phyloP scores from a whole-genome alignment of 2,797 vertebrate genomes.

The Erithacus rubecula region DNA sequence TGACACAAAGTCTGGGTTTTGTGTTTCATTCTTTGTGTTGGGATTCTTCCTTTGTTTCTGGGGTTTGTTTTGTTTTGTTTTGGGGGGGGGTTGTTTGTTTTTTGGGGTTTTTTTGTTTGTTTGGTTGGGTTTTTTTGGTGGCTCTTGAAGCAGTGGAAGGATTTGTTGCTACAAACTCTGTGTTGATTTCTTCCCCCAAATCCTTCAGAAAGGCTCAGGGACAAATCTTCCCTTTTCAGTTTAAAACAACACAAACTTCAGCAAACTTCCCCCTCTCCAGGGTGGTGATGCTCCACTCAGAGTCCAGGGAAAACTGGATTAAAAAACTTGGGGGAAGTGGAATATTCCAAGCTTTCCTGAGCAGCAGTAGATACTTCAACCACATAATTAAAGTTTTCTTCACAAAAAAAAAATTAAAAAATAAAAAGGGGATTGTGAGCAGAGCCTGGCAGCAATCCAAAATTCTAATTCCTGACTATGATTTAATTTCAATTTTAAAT shows the following conservation, averaged over 20 bases:
- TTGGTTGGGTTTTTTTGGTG: too few species aligned
- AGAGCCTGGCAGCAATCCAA: constrained; percentile 88
- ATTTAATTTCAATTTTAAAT: constrained; percentile 98
- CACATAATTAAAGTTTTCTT: constrained; percentile 88
- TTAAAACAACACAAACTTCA: neutral
- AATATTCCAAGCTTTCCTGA: constrained; percentile 55
- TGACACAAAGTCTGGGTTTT: neutral
- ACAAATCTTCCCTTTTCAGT: neutral
- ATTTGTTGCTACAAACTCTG: neutral
- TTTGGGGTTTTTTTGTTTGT: too few species aligned
- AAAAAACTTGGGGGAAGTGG: constrained; percentile 58
- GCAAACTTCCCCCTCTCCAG: neutral
- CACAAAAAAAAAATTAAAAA: constrained; percentile 80
- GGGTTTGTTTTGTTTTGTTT: too few species aligned
- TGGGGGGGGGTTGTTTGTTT: too few species aligned
- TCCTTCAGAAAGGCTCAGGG: neutral
- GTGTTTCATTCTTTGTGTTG: neutral
- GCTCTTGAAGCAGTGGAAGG: neutral
- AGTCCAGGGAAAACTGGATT: neutral
- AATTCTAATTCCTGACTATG: constrained; percentile 99
- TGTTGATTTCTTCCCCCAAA: neutral
- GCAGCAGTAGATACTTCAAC: constrained; percentile 73
- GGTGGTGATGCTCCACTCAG: neutral
- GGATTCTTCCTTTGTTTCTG: neutral
- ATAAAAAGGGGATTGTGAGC: constrained; percentile 80